Evolutionary conservation across 2,888 invertebrate species (phyloP), one percentile per base, ranked within the genome.

Genomic region (Galeruca laticollis): DNA sequence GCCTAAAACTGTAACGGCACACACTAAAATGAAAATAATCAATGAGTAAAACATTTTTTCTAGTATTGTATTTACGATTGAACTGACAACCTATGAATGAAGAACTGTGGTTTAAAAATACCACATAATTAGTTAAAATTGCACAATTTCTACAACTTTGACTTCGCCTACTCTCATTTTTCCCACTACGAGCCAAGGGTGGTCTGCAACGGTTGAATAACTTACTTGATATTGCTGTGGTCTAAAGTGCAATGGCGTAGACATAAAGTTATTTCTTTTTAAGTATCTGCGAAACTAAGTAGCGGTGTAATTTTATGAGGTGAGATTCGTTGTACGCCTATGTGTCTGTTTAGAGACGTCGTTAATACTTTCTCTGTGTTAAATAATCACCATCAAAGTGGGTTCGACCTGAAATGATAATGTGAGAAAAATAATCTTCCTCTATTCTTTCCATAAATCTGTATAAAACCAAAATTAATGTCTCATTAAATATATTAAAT

Each of bases 361-460:
- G 52, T 57, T 60, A 57, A 74, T 60, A 76, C 76, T 76, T 76
- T 76, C 76, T 73, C 76, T 69, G 66, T 15, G 57, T 76, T 76
- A 71, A 74, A 74, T 76, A 76, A 76, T 69, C 67, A 52, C 40
- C 64, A 67, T 69, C 31, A 54, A 40, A 66, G 59, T 65, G 60
- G 68, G 56, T 62, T 52, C 68, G 72, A 74, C 73, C 71, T 72
- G 59, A 71, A 73, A 69, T 69, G 52, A 62, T 66, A 69, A 62
- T 63, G 51, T 63, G 31, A 33, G 20, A 69, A 60, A 68, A 64
- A 61, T 13, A 33, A 43, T 64, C 49, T 35, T 59, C 66, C n/a
- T 21, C n/a, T 49, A 35, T 65, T 65, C 31, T 43, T 56, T 15
- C 35, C 15, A 31, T 18, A 57, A 57, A 33, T 57, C 9, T 57